Conservation (phyloP, 2,888 invertebrate genomes). For the Pelosia muscerda region DNA sequence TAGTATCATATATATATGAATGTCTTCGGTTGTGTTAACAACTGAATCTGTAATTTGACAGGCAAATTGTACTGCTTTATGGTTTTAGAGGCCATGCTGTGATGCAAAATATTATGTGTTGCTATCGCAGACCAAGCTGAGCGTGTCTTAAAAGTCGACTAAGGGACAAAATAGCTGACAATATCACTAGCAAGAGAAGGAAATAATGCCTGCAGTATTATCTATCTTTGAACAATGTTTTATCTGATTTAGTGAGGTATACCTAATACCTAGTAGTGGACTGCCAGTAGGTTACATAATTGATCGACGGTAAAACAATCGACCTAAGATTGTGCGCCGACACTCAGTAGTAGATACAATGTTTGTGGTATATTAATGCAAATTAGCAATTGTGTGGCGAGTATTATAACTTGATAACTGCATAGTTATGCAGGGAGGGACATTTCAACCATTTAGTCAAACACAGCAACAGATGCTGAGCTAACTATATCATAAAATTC, state of each 20-base stretch:
- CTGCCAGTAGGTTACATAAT: neutral
- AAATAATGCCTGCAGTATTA: too few relatives aligned
- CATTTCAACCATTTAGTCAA: neutral
- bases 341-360: too few relatives aligned
- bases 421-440: neutral
- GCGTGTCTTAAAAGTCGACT: neutral
- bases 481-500: constrained; percentile 17
- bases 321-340: neutral
- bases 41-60: neutral
- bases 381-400: neutral
- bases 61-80: neutral
- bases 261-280: too few relatives aligned
- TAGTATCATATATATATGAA: neutral
- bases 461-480: constrained; percentile 3
- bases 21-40: neutral
- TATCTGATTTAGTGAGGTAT: too few relatives aligned
- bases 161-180: neutral
- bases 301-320: neutral
- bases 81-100: neutral
- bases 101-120: neutral
- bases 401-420: neutral
- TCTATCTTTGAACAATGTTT: too few relatives aligned
- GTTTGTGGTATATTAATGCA: neutral
- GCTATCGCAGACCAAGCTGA: neutral
- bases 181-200: too few relatives aligned